phyloP scores from a whole-genome alignment of 2,113 vertebrate genomes.

The Baryphthengus martii region DNA sequence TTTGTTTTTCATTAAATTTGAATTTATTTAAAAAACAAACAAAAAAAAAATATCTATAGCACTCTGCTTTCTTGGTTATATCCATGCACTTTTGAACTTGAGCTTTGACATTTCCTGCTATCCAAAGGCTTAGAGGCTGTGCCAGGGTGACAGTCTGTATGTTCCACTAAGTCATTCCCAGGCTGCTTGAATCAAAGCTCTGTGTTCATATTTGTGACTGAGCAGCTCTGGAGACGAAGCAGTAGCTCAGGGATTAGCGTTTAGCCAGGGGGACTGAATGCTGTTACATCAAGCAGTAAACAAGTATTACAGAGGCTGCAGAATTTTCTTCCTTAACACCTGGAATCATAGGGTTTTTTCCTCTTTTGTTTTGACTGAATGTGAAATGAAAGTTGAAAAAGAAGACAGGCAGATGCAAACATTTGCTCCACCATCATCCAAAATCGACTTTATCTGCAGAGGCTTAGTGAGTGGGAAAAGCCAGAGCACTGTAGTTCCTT shows the following conservation, averaged over 20 bases:
- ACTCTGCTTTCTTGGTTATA: background rate
- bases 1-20: background rate
- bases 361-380: background rate
- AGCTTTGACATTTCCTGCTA: background rate
- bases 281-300: background rate
- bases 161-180: background rate
- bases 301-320: background rate
- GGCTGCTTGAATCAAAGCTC: background rate
- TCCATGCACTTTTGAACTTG: background rate
- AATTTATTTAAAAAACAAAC: background rate
- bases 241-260: background rate
- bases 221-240: background rate
- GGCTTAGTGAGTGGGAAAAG: background rate
- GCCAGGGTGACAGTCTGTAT: fast-evolving
- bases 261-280: background rate
- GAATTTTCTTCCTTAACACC: background rate
- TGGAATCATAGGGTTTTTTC: background rate
- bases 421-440: background rate
- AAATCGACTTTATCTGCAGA: background rate
- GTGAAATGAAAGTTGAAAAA: background rate
- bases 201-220: background rate
- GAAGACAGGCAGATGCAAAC: background rate
- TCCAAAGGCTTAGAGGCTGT: background rate
- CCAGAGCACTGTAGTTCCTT: background rate
- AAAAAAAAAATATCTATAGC: background rate